Evolutionary conservation across 1,140 invertebrate species (phyloP), one percentile per base, ranked within the genome.

Genomic region (Pseudomyrmex dendroicus): DNA sequence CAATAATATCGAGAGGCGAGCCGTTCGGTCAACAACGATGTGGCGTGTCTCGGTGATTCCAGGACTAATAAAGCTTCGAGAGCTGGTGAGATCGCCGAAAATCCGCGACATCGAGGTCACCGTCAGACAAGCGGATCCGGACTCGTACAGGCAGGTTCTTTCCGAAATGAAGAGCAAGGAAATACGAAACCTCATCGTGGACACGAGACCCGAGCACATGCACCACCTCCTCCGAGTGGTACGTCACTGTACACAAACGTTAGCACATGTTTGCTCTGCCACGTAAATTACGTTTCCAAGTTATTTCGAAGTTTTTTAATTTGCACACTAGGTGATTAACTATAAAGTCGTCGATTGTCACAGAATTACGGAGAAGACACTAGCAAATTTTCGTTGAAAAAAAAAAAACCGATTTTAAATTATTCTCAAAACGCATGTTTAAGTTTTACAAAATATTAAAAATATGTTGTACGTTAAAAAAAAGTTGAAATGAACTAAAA

Each of bases 161-260:
- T 93, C 93, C 57, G 96, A 96, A 83, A 95, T 96, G 82, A 96
- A 96, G 90, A 94, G 89, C 83, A 95, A 96, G 86, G 95, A 96
- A 86, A 95, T 96, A 78, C 94, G 94, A 84, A 96, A 96, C 90
- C 87, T 96, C 62, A 94, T 96, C 62, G 95, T 96, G 20, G 96
- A 96, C 89, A 96, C 95, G 7, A 95, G 94, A 82, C 92, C 95
- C 0, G 92, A 94, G 84, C 94, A 96, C 88, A 95, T 96, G 92
- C 95, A 95, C 89, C 93, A 94, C 87, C 96, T 96, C 92, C 91
- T 96, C 59, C 94, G 94, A 89, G 95, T 95, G 91, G 96, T 96
- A 93, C 94, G 92, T 59, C 5, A 25, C 12, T 35, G 7, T 44
- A 10, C 12, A 52, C n/a, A 15, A 7, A 22, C 4, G 0, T 3